phyloP scores from a whole-genome alignment of 2,888 invertebrate species.

The Melieria omissa region DNA sequence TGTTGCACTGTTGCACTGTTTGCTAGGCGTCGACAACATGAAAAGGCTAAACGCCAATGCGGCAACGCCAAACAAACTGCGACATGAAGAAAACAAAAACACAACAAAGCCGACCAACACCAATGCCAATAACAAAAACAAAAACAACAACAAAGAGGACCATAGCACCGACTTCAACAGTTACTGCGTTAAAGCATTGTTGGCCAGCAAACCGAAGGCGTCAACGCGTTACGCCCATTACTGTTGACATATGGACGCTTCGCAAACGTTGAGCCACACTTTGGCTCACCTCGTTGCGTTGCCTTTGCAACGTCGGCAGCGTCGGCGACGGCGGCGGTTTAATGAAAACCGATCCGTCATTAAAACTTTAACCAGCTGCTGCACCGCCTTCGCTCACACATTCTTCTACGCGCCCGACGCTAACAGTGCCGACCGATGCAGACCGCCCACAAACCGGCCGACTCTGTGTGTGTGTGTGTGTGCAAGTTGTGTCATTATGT shows the following conservation, averaged over 20 bases:
- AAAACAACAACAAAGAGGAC: too few species aligned
- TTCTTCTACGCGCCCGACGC: not conserved
- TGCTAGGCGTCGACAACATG: too few species aligned
- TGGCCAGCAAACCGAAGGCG: conserved; percentile 23
- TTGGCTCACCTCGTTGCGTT: not conserved
- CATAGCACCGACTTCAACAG: too few species aligned
- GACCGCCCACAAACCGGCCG: not conserved
- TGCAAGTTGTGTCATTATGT: not conserved
- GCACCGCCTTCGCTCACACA: conserved; percentile 41
- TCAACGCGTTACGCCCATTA: conserved; percentile 46
- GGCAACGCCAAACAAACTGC: too few species aligned
- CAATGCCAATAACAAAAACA: too few species aligned
- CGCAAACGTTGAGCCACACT: too few species aligned
- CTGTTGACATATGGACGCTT: conserved; percentile 45
- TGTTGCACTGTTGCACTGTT: too few species aligned
- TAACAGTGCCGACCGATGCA: not conserved
- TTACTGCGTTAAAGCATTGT: not conserved
- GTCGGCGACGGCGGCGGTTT: conserved; percentile 39
- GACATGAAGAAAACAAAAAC: too few species aligned
- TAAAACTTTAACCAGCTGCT: conserved; percentile 51
- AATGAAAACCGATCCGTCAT: conserved; percentile 57
- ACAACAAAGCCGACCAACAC: too few species aligned
- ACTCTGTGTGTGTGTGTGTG: not conserved
- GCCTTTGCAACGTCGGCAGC: conserved; percentile 43
- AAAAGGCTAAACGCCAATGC: too few species aligned